Evolutionary conservation across 92 coral and sea anemone species (phyloP), one percentile per base, ranked within the genome.

Genomic region (Galaxea fascicularis): DNA sequence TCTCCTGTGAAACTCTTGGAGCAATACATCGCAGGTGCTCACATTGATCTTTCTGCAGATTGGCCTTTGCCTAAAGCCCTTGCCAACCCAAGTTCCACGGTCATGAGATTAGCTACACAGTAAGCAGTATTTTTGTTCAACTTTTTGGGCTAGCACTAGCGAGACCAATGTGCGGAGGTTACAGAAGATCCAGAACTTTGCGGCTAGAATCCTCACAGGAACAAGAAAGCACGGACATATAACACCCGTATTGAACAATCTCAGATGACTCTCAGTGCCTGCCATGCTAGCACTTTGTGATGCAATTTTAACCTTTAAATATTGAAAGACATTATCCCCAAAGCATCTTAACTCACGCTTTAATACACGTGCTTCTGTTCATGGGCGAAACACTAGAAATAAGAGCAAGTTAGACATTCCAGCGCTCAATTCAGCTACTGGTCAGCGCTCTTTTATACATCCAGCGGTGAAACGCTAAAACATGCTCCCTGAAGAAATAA

Each of bases 101-200:
- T n/a, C n/a, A n/a, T n/a, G n/a, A n/a, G n/a, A n/a, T n/a, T n/a
- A n/a, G n/a, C n/a, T 89, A 31, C 83, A 76, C 71, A 68, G 79
- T 63, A 82, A 47, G 79, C 53, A 70, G 64, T 87, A 71, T 63
- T 87, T 69, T 65, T 73, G 78, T 62, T 88, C 91, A 54, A 51
- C 84, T 60, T 84, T 83, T 49, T 77, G 84, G 85, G 77, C 79
- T 57, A 76, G 62, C 74, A 84, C 88, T 44, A 73, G 82, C 65
- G 74, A 74, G 88, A 84, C 65, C 44, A 88, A 76, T 79, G 63
- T 86, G 28, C 79, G 80, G 62, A 78, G 78, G 46, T 62, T 86
- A 41, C 90, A 86, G 85, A 82, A 25, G 87, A n/a, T n/a, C n/a
- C n/a, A n/a, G n/a, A n/a, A n/a, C n/a, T n/a, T n/a, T n/a, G n/a